Evolutionary conservation across 2,797 vertebrate species (phyloP).

Genomic region (Euphonia xanthogaster): DNA sequence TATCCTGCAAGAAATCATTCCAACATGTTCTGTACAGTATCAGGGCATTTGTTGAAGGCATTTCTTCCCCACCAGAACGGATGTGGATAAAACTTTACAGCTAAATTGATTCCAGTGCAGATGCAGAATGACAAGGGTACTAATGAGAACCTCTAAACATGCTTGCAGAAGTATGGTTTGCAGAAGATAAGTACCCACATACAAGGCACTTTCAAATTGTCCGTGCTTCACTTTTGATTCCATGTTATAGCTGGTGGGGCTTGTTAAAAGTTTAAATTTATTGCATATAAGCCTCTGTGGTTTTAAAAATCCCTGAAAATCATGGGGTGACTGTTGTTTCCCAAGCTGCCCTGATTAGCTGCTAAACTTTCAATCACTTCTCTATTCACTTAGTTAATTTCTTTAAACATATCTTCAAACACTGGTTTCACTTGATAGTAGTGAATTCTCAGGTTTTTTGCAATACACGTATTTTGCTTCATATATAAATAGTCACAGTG

Average conservation of each 20-base stretch:
- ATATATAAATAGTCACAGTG: neutral
- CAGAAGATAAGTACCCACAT: neutral
- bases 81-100: neutral
- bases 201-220: neutral
- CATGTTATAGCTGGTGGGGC: neutral
- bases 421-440: neutral
- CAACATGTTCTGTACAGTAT: neutral
- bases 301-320: neutral
- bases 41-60: neutral
- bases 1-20: neutral
- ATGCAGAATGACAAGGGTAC: neutral
- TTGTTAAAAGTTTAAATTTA: neutral
- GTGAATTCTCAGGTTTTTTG: neutral
- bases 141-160: neutral
- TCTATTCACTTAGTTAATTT: neutral
- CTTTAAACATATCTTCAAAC: neutral
- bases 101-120: neutral
- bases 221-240: neutral
- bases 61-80: neutral
- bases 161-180: neutral
- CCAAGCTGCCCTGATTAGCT: neutral
- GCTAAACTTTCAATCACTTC: neutral
- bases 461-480: neutral
- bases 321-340: neutral
- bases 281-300: neutral